A percentile compares a stretch with the other conserved stretches of the same genome.
Conservation (phyloP, 2,888 invertebrate genomes). For the Galeruca laticollis region DNA sequence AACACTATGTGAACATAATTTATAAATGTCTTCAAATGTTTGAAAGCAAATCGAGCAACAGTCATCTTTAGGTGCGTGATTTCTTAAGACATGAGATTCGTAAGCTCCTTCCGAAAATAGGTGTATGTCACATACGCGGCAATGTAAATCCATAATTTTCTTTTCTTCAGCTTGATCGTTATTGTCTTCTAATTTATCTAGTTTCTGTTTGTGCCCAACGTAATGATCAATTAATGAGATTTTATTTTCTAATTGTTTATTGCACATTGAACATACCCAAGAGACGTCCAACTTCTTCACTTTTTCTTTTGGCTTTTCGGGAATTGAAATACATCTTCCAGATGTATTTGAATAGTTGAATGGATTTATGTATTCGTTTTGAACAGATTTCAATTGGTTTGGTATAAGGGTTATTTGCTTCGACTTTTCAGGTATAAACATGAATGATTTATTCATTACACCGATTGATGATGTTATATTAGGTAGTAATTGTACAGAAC, state of each 20-base stretch:
- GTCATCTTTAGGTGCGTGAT: not conserved
- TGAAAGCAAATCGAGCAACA: not conserved
- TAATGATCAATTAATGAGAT: too few relatives aligned
- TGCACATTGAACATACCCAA: too few relatives aligned
- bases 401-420: not conserved
- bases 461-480: too few relatives aligned
- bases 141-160: too few relatives aligned
- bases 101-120: not conserved
- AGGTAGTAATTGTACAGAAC: too few relatives aligned
- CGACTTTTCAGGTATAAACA: not conserved
- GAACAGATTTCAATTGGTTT: not conserved
- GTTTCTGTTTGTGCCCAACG: too few relatives aligned
- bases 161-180: too few relatives aligned
- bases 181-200: too few relatives aligned
- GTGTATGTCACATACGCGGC: too few relatives aligned
- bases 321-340: not conserved
- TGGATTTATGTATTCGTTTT: conserved; percentile 15
- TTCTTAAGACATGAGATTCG: not conserved
- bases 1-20: not conserved
- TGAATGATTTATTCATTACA: not conserved
- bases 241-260: too few relatives aligned
- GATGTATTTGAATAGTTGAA: conserved; percentile 15
- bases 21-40: not conserved
- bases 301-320: too few relatives aligned
- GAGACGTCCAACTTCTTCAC: too few relatives aligned